Evolutionary conservation across 1,140 invertebrate genomes (phyloP), one percentile per base, ranked within the genome.

Genomic region (Melipona quadrifasciata): DNA sequence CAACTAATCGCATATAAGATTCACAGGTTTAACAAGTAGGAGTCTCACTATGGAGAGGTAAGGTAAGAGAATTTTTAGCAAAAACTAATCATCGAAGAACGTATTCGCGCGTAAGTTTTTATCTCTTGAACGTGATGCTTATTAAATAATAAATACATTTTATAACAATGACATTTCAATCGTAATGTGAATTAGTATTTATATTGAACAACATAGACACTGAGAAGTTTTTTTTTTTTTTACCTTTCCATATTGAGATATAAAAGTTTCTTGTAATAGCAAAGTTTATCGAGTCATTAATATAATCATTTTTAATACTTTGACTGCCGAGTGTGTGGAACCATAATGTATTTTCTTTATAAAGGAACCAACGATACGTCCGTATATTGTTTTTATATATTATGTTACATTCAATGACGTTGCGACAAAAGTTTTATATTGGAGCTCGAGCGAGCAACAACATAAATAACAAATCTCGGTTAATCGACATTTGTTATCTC

Each of bases 21-120:
- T 61, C 71, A 89, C 84, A 73, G 81, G 74, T 89, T 89, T 88
- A 82, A 89, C 80, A 88, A 89, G 79, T 64, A 89, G 80, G 67
- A 86, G 85, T 89, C 87, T 88, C 87, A 88, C 87, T 89, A 89
- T 89, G 87, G 87, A 89, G 87, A 89, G 87, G 87, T 89, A 89
- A 89, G 87, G 79, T 86, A 76, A 88, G 79, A 77, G 58, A 75
- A 61, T 77, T 67, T 61, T 70, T n/a, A 61, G 68, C 31, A 75
- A 67, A 58, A 87, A 86, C 77, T 84, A 82, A 80, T 88, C 19
- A 57, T 88, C n/a, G 24, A 82, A 88, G 57, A 81, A 72, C 68
- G 8, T 81, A 57, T 82, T 82, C 51, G 17, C 53, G n/a, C 34
- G 31, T 31, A 68, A 57, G 57, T 72, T 47, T 12, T 77, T 61